A percentile compares a stretch with the other conserved stretches of the same genome.
Evolutionary conservation across 1,140 invertebrate species (phyloP).

Genomic region (Anastrepha obliqua): DNA sequence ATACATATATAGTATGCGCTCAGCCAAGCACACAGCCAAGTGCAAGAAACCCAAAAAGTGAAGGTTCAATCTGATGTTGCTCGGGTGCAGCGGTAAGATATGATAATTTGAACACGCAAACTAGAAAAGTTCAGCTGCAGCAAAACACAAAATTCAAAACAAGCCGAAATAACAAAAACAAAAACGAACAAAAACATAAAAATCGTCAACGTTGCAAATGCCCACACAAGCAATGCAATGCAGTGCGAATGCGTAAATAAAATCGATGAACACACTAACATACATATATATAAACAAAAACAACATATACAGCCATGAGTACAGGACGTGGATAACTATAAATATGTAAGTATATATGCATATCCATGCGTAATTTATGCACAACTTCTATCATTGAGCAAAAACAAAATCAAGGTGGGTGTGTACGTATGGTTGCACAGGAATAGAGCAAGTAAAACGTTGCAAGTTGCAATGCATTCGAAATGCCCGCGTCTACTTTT

Average conservation of each 20-base stretch:
- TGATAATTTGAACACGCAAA: not conserved
- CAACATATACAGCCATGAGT: too few relatives aligned
- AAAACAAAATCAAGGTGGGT: too few relatives aligned
- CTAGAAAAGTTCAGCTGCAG: constrained; percentile 30
- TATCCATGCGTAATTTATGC: not conserved
- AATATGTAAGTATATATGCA: not conserved
- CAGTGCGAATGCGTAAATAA: constrained; percentile 23
- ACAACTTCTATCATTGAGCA: too few relatives aligned
- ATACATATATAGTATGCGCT: not conserved
- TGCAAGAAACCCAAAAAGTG: constrained; percentile 18
- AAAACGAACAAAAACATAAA: not conserved
- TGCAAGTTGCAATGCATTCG: too few relatives aligned
- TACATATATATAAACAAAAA: not conserved
- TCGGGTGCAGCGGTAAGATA: not conserved
- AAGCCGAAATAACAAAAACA: not conserved
- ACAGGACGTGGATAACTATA: not conserved
- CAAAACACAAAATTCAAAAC: not conserved
- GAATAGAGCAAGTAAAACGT: too few relatives aligned
- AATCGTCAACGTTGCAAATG: not conserved
- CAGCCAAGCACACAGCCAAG: not conserved
- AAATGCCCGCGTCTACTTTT: not conserved
- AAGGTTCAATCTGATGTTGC: not conserved
- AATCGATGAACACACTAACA: not conserved
- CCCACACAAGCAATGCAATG: not conserved
- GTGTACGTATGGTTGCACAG: too few relatives aligned